Evolutionary conservation across 1,140 invertebrate species (phyloP).

Genomic region (Nymphalis io): DNA sequence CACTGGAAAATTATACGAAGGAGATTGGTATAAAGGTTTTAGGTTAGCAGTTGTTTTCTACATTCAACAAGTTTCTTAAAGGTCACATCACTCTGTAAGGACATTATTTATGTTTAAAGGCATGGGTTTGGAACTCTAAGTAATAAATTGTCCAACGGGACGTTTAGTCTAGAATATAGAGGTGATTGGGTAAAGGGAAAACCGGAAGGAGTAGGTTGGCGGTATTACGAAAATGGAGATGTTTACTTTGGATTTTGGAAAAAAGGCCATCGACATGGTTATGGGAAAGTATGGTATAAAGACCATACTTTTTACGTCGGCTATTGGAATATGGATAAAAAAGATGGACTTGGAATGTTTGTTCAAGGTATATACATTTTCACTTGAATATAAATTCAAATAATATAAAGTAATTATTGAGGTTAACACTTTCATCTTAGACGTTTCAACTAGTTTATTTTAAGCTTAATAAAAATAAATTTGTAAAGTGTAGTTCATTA

Average conservation of each 20-base stretch:
- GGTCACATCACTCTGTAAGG: background rate
- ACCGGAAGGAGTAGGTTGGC: conserved; percentile 80
- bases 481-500: too few species aligned
- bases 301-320: conserved; percentile 82
- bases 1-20: conserved; percentile 78
- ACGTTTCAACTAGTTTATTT: too few species aligned
- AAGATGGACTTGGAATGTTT: conserved; percentile 77
- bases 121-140: conserved; percentile 74
- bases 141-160: conserved; percentile 57
- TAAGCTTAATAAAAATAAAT: too few species aligned
- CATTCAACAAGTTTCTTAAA: too few species aligned
- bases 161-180: conserved; percentile 71
- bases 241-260: conserved; percentile 84
- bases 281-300: conserved; percentile 83
- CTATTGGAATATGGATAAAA: conserved; percentile 68
- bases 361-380: conserved; percentile 74
- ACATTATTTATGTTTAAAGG: conserved; percentile 37
- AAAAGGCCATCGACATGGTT: conserved; percentile 82
- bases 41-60: conserved; percentile 47
- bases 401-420: too few species aligned
- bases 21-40: conserved; percentile 73
- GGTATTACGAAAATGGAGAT: conserved; percentile 81
- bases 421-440: too few species aligned
- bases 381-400: too few species aligned
- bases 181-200: conserved; percentile 81